phyloP scores from a whole-genome alignment of 2,888 invertebrate species.

The Nemotelus nigrinus region DNA sequence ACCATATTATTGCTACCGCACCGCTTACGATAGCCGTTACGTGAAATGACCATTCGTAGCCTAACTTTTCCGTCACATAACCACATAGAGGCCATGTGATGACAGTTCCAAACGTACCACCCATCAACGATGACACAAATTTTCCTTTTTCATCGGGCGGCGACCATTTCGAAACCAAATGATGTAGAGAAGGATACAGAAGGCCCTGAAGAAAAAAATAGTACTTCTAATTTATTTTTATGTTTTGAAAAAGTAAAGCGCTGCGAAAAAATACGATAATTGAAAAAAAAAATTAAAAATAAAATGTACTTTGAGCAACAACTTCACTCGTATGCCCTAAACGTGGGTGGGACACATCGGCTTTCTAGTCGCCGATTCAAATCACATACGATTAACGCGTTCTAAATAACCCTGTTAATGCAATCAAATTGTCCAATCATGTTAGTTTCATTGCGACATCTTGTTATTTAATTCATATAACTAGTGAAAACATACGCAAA shows the following conservation, averaged over 20 bases:
- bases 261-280: neutral
- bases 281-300: too few relatives aligned
- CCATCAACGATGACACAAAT: conserved; percentile 77
- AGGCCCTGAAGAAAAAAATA: conserved; percentile 66
- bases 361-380: too few relatives aligned
- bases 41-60: conserved; percentile 77
- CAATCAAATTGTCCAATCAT: too few relatives aligned
- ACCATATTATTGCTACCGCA: conserved; percentile 71
- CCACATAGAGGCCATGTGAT: conserved; percentile 76
- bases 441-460: too few relatives aligned
- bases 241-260: neutral
- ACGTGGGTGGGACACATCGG: too few relatives aligned
- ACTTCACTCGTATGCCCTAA: too few relatives aligned
- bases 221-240: neutral
- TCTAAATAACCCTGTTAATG: too few relatives aligned
- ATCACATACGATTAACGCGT: too few relatives aligned
- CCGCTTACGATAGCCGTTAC: conserved; percentile 69
- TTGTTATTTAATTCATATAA: too few relatives aligned
- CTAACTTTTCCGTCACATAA: conserved; percentile 69
- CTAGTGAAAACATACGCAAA: too few relatives aligned
- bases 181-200: conserved; percentile 72
- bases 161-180: conserved; percentile 76
- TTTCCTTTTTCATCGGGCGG: conserved; percentile 80
- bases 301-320: too few relatives aligned
- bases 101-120: conserved; percentile 78